Evolutionary conservation across 2,888 invertebrate genomes (phyloP).

Genomic region (Caenorhabditis doughertyi): DNA sequence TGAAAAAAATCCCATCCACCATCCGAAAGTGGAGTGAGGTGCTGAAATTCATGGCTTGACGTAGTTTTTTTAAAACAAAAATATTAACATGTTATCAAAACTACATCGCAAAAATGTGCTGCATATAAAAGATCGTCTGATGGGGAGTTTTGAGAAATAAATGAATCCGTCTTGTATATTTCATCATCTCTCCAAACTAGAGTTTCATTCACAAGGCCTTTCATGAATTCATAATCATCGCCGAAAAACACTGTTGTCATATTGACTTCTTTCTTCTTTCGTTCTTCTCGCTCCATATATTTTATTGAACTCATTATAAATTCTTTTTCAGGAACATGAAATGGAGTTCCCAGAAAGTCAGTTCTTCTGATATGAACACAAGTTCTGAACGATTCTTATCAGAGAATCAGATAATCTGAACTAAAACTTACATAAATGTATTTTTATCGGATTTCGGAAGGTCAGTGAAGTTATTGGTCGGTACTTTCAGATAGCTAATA

Average conservation of each 20-base stretch:
- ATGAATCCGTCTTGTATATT: background rate
- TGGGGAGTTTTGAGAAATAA: background rate
- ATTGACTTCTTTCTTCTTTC: background rate
- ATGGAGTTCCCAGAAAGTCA: background rate
- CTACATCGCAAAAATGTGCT: background rate
- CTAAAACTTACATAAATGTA: background rate
- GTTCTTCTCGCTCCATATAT: background rate
- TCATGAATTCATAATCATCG: background rate
- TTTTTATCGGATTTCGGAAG: background rate
- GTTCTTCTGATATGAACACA: conserved; percentile 6
- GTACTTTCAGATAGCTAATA: background rate
- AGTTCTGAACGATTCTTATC: background rate
- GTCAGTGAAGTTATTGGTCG: background rate
- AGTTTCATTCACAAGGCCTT: background rate
- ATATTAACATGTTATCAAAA: background rate
- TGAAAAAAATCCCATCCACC: conserved; percentile 15
- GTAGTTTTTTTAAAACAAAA: background rate
- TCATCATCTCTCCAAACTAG: background rate
- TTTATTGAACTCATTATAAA: background rate
- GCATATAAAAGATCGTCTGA: background rate
- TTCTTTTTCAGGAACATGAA: background rate
- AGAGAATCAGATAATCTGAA: too few species aligned
- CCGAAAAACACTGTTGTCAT: background rate
- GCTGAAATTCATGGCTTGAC: background rate
- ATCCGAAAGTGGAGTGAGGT: conserved; percentile 2